Conservation (phyloP, 2,888 invertebrate genomes). For the Parapristionchus giblindavisi region DNA sequence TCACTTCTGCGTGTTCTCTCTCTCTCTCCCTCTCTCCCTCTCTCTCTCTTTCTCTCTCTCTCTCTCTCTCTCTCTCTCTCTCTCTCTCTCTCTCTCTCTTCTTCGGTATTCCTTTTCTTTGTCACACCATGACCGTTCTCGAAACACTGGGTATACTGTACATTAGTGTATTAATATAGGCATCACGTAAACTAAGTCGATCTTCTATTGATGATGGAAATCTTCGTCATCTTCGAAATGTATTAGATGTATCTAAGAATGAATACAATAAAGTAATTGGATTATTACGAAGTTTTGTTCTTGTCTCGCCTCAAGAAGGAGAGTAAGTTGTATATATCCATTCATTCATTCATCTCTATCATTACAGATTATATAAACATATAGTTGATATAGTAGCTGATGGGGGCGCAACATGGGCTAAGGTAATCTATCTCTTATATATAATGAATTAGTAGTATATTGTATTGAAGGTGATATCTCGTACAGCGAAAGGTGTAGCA, state of each 20-base stretch:
- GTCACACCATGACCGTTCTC: too few species aligned
- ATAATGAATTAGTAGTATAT: not conserved
- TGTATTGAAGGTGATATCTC: slow-evolving; percentile 45
- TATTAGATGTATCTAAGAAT: slow-evolving; percentile 9
- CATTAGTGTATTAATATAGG: too few species aligned
- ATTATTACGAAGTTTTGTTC: slow-evolving; percentile 24
- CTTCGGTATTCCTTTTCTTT: too few species aligned
- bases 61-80: too few species aligned
- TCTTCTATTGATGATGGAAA: slow-evolving; percentile 35
- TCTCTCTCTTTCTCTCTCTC: too few species aligned
- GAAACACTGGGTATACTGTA: too few species aligned
- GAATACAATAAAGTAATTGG: slow-evolving; percentile 21
- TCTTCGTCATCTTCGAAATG: slow-evolving; percentile 31
- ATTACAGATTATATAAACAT: slow-evolving; percentile 44
- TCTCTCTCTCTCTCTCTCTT: too few species aligned
- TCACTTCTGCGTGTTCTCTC: too few species aligned
- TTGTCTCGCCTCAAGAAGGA: slow-evolving; percentile 6
- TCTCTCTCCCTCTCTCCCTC: too few species aligned
- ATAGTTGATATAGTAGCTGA: slow-evolving; percentile 53
- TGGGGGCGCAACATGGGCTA: slow-evolving; percentile 47
- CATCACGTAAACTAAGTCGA: slow-evolving; percentile 10
- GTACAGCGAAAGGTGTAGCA: slow-evolving; percentile 47
- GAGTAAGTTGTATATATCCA: slow-evolving; percentile 1
- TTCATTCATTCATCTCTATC: not conserved
- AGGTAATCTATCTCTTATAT: slow-evolving; percentile 5